Conservation (phyloP, 2,888 invertebrate genomes). For the Sabatieria punctata region DNA sequence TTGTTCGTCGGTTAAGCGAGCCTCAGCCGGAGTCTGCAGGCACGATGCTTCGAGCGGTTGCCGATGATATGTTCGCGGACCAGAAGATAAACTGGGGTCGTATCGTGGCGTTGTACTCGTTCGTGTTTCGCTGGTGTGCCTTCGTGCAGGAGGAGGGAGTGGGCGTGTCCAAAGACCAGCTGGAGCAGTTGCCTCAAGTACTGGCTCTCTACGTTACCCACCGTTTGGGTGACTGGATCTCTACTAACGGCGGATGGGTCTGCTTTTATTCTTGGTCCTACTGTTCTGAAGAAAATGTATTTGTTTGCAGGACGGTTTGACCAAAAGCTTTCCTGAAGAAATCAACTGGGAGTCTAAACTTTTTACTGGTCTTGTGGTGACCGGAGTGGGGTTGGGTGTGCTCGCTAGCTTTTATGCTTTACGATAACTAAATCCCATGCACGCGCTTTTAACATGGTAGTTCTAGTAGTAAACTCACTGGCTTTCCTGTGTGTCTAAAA, state of each 20-base stretch:
- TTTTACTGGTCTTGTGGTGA: background rate
- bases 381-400: background rate
- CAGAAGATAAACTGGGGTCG: conserved; percentile 5
- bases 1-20: no score
- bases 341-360: background rate
- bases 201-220: background rate
- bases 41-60: conserved; percentile 8
- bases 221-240: background rate
- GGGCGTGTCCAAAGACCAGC: background rate
- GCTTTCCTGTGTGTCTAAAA: no score
- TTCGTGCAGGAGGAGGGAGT: background rate
- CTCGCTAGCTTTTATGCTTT: background rate
- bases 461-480: no score
- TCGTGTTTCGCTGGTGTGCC: conserved; percentile 1
- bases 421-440: no score
- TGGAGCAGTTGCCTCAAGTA: background rate
- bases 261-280: no score
- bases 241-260: background rate
- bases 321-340: background rate
- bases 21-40: no score
- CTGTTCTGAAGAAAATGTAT: background rate
- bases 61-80: conserved; percentile 8
- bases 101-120: conserved; percentile 1
- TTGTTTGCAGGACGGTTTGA: background rate
- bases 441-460: no score